A percentile compares a stretch with the other conserved stretches of the same genome.
These are phyloP conservation scores for Gymnogyps californianus DNA, from an alignment of 2,113 vertebrate species.

Conservation along the genomic window DNA sequence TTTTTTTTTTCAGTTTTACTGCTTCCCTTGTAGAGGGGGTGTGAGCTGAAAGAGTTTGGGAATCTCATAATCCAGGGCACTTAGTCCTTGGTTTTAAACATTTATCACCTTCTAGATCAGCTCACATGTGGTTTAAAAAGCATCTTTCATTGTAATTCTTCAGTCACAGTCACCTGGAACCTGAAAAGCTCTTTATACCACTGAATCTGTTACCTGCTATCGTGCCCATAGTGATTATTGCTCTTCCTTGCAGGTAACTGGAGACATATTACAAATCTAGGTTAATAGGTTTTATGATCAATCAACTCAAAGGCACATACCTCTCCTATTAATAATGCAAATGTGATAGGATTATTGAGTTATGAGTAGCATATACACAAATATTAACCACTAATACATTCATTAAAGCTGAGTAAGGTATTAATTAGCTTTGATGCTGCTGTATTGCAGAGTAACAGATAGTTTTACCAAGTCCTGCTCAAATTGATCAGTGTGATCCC, in stretches of 20 bases:
- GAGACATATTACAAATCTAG: slow-evolving; percentile 10
- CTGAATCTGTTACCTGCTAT: not conserved
- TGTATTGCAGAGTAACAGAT: slow-evolving; percentile 52
- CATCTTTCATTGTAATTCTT: not conserved
- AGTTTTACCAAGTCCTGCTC: slow-evolving; percentile 6
- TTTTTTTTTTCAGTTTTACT: not conserved
- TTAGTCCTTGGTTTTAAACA: not conserved
- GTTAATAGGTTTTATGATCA: slow-evolving; percentile 38
- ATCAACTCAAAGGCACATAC: slow-evolving; percentile 26
- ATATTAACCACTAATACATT: slow-evolving; percentile 48
- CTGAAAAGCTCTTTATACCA: not conserved
- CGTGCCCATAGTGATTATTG: not conserved
- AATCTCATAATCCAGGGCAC: not conserved
- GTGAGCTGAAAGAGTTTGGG: not conserved
- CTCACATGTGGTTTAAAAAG: not conserved
- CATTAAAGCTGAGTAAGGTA: slow-evolving; percentile 54
- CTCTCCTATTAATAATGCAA: slow-evolving; percentile 51
- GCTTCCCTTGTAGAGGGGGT: not conserved
- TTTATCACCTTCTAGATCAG: not conserved
- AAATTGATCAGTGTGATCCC: slow-evolving; percentile 58
- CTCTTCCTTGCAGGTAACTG: not conserved
- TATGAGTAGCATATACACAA: slow-evolving; percentile 44
- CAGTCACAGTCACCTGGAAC: not conserved
- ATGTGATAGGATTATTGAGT: slow-evolving; percentile 45
- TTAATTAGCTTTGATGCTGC: slow-evolving; percentile 58